Percentiles rank a stretch among this genome's conserved stretches.
Evolutionary conservation across 2,113 vertebrate species (phyloP).

Genomic region (Syrrhaptes paradoxus): DNA sequence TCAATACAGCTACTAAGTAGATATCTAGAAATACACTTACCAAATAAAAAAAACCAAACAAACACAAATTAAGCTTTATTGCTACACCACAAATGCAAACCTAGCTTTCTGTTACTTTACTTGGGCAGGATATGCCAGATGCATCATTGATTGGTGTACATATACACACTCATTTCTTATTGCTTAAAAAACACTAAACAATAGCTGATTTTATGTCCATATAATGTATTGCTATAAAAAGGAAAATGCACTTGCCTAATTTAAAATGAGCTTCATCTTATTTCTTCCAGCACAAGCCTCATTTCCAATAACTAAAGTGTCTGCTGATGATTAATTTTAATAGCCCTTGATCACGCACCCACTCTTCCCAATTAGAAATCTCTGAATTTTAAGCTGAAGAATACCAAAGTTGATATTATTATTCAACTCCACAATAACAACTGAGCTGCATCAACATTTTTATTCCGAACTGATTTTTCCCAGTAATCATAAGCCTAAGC

Average conservation of each 20-base stretch:
- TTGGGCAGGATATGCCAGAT: background rate
- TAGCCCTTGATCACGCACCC: background rate
- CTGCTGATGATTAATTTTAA: constrained; percentile 22
- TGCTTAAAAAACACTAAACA: background rate
- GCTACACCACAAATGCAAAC: background rate
- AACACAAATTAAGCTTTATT: background rate
- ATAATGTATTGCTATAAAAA: background rate
- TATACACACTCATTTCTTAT: background rate
- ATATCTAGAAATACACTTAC: background rate
- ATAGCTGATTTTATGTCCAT: background rate
- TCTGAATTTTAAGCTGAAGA: background rate
- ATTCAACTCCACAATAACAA: background rate
- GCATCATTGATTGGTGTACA: background rate
- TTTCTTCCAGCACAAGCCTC: background rate
- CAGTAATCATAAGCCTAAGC: background rate
- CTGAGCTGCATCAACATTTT: background rate
- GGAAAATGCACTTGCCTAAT: background rate
- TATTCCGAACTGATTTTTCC: background rate
- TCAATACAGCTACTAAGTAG: background rate
- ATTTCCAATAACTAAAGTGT: background rate
- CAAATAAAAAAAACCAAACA: background rate
- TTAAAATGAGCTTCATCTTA: background rate
- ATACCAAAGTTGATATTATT: background rate
- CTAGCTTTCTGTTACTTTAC: background rate
- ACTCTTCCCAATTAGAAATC: background rate